Base-by-base conservation (phyloP, 2,113 vertebrate genomes). In the Noctilio leporinus region DNA sequence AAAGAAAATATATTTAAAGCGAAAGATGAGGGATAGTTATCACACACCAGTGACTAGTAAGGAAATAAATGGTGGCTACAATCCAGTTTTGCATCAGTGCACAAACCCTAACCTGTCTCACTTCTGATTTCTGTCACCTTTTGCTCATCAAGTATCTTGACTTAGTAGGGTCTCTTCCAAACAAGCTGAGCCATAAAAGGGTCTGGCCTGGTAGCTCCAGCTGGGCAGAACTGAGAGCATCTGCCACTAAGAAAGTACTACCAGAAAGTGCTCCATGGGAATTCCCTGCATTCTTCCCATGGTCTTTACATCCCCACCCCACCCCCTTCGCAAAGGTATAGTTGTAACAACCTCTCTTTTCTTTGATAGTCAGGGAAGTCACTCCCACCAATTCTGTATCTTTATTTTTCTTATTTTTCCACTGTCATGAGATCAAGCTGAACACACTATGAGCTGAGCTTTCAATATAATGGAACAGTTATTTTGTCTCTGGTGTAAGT, bases 1-100 rank as follows among this genome's bases (percentile, higher is more conserved):
- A 96, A 80, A 80, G 53, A 19, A 91, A 53, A n/a, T 69, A 10
- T 35, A 28, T 94, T 57, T 94, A 86, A 91, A 84, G 76, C 76
- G 45, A 93, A 64, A 78, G 62, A 93, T 6, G 22, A 0, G 16
- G 12, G 1, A 0, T 73, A 57, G 30, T 91, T 72, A 24, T 0
- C 33, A 7, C 4, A 83, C 2, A 57, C 33, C 5, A 8, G 33
- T n/a, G 45, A 76, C 24, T 53, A 87, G 20, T 30, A 89, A 57
- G 45, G 64, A 92, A 70, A 19, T 78, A 35, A 57, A 24, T 38
- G 45, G 7, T 35, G 55, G 26, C 49, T 83, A 1, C 12, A 28
- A 0, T 62, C 9, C 17, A 49, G n/a, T 70, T 67, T 59, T 84
- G 40, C 3, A 9, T 73, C 51, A 70, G 24, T 38, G 35, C 11